These are phyloP conservation scores for Ptychadena robeensis DNA, from an alignment of 2,797 vertebrate species.

Conservation along the genomic window DNA sequence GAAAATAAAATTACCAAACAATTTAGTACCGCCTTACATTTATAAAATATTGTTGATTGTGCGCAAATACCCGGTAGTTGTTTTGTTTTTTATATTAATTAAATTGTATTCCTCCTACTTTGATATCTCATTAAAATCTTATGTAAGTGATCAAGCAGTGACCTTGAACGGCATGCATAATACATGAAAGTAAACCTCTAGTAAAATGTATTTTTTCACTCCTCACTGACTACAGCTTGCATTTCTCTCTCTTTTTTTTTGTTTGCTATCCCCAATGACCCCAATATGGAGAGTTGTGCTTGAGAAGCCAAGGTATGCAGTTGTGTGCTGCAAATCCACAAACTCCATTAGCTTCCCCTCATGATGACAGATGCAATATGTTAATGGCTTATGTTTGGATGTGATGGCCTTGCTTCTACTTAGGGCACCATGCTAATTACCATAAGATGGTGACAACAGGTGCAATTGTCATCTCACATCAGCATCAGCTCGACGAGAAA, in stretches of 20 bases:
- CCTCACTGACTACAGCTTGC: conserved; percentile 80
- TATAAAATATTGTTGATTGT: conserved; percentile 25
- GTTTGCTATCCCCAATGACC: conserved; percentile 79
- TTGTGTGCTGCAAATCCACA: conserved; percentile 71
- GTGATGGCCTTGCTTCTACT: conserved; percentile 77
- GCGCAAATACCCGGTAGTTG: conserved; percentile 64
- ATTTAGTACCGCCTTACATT: conserved; percentile 5
- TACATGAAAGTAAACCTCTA: conserved; percentile 86
- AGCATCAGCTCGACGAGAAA: conserved; percentile 73
- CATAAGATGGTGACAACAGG: conserved; percentile 82
- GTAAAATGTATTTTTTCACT: conserved; percentile 86
- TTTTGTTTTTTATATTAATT: conserved; percentile 79
- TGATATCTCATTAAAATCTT: conserved; percentile 88
- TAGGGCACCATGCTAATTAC: conserved; percentile 83
- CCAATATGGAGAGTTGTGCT: conserved; percentile 74
- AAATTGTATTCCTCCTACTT: conserved; percentile 80
- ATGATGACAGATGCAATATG: conserved; percentile 84
- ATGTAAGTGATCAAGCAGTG: conserved; percentile 83
- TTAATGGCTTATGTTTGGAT: conserved; percentile 82
- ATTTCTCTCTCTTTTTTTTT: conserved; percentile 69
- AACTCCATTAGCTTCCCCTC: conserved; percentile 75
- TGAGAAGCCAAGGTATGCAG: conserved; percentile 77
- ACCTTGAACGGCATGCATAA: conserved; percentile 85
- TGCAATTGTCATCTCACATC: conserved; percentile 80
- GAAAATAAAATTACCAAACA: not conserved